Conservation (phyloP, 2,113 vertebrate species). For the Hippocampus zosterae region DNA sequence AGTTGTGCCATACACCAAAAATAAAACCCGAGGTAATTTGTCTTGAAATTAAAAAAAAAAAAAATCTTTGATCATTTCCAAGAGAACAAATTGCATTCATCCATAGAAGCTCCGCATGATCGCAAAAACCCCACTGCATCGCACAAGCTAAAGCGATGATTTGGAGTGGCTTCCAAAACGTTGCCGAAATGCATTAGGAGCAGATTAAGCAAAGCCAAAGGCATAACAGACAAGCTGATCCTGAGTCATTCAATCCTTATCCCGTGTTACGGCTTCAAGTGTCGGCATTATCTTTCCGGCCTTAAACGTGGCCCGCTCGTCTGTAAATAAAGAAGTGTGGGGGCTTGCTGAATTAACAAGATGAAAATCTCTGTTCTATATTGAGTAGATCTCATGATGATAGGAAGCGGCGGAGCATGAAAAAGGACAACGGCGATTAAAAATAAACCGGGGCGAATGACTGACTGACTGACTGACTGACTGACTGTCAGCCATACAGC, state of each 20-base stretch:
- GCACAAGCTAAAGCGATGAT: neutral
- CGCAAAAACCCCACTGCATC: neutral
- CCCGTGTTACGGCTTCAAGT: slow-evolving; percentile 5
- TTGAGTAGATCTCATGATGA: slow-evolving; percentile 32
- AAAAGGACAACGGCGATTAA: slow-evolving; percentile 30
- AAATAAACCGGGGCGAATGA: slow-evolving; percentile 29
- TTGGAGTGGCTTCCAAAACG: neutral
- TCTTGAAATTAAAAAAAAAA: too few species aligned
- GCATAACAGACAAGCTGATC: slow-evolving; percentile 24
- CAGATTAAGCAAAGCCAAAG: neutral
- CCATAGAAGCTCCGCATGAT: neutral
- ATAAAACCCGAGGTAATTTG: too few species aligned
- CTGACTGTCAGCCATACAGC: slow-evolving; percentile 28
- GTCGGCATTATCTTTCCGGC: neutral
- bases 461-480: neutral
- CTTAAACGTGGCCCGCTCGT: slow-evolving; percentile 12
- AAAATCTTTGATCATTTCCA: neutral
- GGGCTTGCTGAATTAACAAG: slow-evolving; percentile 24
- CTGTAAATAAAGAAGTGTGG: slow-evolving; percentile 38
- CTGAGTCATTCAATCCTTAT: slow-evolving; percentile 26
- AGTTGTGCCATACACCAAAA: too few species aligned
- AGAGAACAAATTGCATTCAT: neutral
- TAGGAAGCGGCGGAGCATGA: slow-evolving; percentile 39
- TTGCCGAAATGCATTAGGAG: neutral
- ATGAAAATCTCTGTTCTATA: slow-evolving; percentile 39